These are phyloP conservation scores for Drosophila paramelanica DNA, from an alignment of 2,888 invertebrate species.

Conservation along the genomic window DNA sequence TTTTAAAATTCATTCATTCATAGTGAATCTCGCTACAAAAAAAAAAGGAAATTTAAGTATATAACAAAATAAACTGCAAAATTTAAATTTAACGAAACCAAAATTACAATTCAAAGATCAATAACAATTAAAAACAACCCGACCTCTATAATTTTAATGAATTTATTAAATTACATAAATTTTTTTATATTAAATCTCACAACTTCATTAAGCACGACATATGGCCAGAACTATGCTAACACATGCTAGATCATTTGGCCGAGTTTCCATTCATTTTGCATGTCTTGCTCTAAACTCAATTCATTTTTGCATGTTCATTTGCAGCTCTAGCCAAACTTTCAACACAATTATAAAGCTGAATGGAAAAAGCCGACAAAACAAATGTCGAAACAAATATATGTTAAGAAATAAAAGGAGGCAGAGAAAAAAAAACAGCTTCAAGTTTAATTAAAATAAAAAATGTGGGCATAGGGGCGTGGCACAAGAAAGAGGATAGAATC, in stretches of 20 bases:
- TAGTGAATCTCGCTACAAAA: no score
- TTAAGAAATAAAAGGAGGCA: conserved; percentile 25
- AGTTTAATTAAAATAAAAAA: conserved; percentile 72
- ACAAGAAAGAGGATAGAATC: not conserved
- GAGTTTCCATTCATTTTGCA: conserved; percentile 22
- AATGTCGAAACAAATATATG: conserved; percentile 36
- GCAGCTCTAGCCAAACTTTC: conserved; percentile 42
- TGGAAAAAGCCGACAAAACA: conserved; percentile 12
- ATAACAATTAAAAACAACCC: no score
- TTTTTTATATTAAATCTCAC: conserved; percentile 2
- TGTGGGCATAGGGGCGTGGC: conserved; percentile 23
- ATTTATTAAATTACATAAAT: not conserved
- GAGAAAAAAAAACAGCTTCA: conserved; percentile 38
- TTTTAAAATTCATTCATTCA: no score
- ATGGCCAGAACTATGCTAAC: not conserved
- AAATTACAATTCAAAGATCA: no score
- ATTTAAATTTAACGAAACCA: no score
- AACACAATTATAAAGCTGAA: conserved; percentile 64
- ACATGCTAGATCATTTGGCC: not conserved
- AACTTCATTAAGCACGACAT: not conserved
- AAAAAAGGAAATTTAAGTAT: no score
- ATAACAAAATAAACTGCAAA: no score
- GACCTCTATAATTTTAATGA: no score
- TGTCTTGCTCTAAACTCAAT: conserved; percentile 23
- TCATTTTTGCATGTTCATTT: conserved; percentile 58